Evolutionary conservation across 1,140 invertebrate species (phyloP).

Genomic region (Brachionus asplanchnoidis): DNA sequence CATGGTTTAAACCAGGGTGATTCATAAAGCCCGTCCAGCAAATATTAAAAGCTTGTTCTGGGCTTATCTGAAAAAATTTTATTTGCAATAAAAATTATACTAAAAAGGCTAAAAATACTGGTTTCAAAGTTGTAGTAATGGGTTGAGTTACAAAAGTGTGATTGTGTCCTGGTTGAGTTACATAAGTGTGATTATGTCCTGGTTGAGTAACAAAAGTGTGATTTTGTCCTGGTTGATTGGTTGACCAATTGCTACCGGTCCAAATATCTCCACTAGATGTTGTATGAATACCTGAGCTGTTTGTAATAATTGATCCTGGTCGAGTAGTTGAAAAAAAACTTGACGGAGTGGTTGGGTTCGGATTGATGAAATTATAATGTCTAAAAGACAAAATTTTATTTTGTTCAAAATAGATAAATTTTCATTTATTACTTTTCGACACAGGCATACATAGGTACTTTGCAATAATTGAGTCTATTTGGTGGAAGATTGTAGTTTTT

Average conservation of each 20-base stretch:
- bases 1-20: neutral
- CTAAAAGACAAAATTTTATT: neutral
- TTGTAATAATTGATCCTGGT: neutral
- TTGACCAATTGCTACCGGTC: neutral
- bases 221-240: neutral
- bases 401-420: neutral
- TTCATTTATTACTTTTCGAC: neutral
- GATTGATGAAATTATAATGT: neutral
- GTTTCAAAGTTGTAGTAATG: neutral
- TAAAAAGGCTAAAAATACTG: neutral
- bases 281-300: neutral
- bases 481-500: neutral
- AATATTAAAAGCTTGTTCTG: neutral
- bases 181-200: too few species aligned
- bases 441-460: neutral
- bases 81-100: neutral
- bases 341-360: neutral
- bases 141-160: too few species aligned
- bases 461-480: neutral
- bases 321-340: neutral
- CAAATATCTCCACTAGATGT: neutral
- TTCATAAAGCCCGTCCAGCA: neutral
- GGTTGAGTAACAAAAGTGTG: neutral
- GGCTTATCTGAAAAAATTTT: neutral
- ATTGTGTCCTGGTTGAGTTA: too few species aligned